Evolutionary conservation across 2,888 invertebrate genomes (phyloP).

Genomic region (Apamea anceps): DNA sequence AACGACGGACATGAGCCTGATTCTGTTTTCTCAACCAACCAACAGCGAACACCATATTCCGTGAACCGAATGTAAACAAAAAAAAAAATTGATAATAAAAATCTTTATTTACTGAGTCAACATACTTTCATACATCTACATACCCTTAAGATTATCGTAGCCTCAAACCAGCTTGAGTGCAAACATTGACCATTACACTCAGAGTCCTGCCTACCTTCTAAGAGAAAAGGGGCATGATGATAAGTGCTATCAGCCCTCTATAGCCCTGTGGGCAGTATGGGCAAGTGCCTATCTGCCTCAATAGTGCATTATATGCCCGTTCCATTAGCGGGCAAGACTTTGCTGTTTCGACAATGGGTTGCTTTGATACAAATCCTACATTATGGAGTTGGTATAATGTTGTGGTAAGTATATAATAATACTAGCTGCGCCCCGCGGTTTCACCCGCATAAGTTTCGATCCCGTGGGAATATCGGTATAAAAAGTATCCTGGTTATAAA

Average conservation of each 20-base stretch:
- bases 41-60: background rate
- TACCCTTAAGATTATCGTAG: background rate
- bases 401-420: background rate
- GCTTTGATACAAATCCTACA: conserved; percentile 63
- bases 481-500: no score
- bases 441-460: no score
- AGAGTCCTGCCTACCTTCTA: conserved; percentile 38
- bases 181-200: conserved; percentile 41
- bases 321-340: conserved; percentile 75
- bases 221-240: conserved; percentile 52
- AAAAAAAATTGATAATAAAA: background rate
- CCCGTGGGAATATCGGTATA: no score
- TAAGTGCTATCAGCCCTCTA: conserved; percentile 56
- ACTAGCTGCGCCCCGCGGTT: no score
- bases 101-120: background rate
- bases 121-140: background rate
- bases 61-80: background rate
- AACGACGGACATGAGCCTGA: no score
- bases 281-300: conserved; percentile 37
- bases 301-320: conserved; percentile 70
- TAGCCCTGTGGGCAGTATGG: conserved; percentile 24
- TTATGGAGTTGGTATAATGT: conserved; percentile 32
- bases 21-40: background rate
- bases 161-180: conserved; percentile 26
- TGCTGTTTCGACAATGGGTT: conserved; percentile 70